Evolutionary conservation across 2,113 vertebrate species (phyloP).

Genomic region (Pachypanchax playfairii): DNA sequence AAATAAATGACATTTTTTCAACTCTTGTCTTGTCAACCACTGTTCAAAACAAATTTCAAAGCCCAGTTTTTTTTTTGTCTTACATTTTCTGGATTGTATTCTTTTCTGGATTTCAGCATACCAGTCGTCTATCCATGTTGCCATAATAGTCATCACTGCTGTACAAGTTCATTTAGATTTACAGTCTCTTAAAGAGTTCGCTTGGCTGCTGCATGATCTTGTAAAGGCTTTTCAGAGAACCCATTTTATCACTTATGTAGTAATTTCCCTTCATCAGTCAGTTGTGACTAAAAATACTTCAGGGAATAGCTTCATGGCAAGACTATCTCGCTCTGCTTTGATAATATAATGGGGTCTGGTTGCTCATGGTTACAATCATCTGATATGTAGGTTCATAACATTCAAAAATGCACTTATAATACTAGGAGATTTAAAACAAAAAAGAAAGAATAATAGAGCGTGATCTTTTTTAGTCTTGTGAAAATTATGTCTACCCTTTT

Average conservation of each 20-base stretch:
- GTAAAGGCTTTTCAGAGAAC: conserved; percentile 73
- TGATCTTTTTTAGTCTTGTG: conserved; percentile 65
- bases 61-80: too few relatives aligned
- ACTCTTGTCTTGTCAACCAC: too few relatives aligned
- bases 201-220: conserved; percentile 64
- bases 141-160: conserved; percentile 39
- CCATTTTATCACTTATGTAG: conserved; percentile 78
- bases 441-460: conserved; percentile 54
- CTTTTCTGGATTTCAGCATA: conserved; percentile 61
- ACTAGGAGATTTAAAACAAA: conserved; percentile 57
- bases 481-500: conserved; percentile 65
- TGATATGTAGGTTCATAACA: conserved; percentile 69
- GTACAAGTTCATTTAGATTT: conserved; percentile 64
- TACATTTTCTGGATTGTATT: too few relatives aligned
- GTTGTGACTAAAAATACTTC: conserved; percentile 82
- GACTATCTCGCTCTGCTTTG: conserved; percentile 76
- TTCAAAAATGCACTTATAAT: conserved; percentile 63
- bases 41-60: too few relatives aligned
- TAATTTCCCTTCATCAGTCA: conserved; percentile 82
- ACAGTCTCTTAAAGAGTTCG: conserved; percentile 64
- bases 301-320: conserved; percentile 77
- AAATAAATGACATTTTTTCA: too few relatives aligned
- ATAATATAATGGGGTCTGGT: conserved; percentile 77
- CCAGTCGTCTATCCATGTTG: conserved; percentile 60
- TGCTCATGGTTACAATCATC: conserved; percentile 73